Conservation (phyloP, 2,113 vertebrate genomes). For the Boleophthalmus pectinirostris region DNA sequence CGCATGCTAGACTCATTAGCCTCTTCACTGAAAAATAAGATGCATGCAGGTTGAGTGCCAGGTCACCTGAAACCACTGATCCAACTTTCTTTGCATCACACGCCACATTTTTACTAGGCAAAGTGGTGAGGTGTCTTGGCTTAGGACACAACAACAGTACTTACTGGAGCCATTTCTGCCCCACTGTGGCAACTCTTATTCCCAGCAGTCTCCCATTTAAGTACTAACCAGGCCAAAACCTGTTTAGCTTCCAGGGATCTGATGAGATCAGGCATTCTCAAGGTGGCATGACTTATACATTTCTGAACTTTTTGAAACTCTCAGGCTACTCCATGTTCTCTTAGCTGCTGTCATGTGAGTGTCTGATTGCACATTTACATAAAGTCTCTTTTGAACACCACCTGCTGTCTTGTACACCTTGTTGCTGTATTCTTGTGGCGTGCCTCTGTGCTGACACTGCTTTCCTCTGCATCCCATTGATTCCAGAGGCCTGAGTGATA, state of each 20-base stretch:
- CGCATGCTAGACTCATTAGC: conserved; percentile 5
- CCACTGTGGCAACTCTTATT: too few species aligned
- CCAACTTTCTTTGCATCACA: not conserved
- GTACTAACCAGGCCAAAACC: too few species aligned
- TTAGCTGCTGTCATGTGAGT: not conserved
- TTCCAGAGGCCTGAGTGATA: conserved; percentile 74
- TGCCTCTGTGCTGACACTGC: conserved; percentile 68
- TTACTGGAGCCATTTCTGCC: too few species aligned
- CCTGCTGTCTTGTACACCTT: conserved; percentile 28
- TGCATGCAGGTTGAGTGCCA: not conserved
- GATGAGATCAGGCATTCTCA: too few species aligned
- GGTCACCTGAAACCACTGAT: not conserved
- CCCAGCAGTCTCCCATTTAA: too few species aligned
- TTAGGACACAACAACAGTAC: too few species aligned
- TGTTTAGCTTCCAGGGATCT: too few species aligned
- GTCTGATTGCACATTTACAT: not conserved
- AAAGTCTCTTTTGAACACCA: not conserved
- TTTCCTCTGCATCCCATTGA: conserved; percentile 74
- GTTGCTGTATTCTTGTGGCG: conserved; percentile 55
- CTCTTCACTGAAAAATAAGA: not conserved
- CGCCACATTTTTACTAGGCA: too few species aligned
- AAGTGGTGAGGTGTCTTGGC: too few species aligned
- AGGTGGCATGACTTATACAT: not conserved
- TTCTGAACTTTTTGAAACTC: not conserved
- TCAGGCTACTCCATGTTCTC: not conserved